Evolutionary conservation across 2,797 vertebrate genomes (phyloP).

Genomic region (Malurus splendens): DNA sequence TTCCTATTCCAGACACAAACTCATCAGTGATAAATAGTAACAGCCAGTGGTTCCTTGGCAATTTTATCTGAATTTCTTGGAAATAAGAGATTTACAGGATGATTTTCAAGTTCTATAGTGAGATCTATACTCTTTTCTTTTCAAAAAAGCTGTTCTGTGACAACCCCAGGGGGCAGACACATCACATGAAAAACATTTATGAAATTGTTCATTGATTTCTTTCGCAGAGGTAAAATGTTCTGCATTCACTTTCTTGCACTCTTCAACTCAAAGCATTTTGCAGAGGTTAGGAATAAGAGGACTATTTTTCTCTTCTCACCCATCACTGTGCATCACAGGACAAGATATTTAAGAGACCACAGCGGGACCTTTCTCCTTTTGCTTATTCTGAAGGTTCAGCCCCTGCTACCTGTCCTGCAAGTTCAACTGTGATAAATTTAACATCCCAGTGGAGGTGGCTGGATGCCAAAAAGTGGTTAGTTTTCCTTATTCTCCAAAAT

Average conservation of each 20-base stretch:
- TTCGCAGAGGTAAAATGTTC: background rate
- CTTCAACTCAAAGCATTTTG: background rate
- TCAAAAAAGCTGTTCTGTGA: background rate
- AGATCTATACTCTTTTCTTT: background rate
- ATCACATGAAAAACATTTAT: background rate
- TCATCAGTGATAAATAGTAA: background rate
- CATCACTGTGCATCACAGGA: background rate
- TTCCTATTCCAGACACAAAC: background rate
- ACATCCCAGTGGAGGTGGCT: background rate
- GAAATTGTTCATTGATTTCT: conserved; percentile 7
- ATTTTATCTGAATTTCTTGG: background rate
- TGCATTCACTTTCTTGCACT: background rate
- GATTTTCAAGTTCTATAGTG: background rate
- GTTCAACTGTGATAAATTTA: background rate
- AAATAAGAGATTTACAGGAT: background rate
- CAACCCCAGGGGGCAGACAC: background rate
- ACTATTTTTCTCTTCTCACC: background rate
- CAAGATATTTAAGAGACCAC: background rate
- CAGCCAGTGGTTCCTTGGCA: background rate
- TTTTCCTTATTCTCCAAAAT: background rate
- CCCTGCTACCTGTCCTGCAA: background rate
- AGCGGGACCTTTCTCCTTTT: background rate
- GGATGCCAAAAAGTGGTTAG: background rate
- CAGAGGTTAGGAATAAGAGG: background rate
- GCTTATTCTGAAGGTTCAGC: background rate